Conservation (phyloP, 2,888 invertebrate species). For the Vandiemenella viatica region DNA sequence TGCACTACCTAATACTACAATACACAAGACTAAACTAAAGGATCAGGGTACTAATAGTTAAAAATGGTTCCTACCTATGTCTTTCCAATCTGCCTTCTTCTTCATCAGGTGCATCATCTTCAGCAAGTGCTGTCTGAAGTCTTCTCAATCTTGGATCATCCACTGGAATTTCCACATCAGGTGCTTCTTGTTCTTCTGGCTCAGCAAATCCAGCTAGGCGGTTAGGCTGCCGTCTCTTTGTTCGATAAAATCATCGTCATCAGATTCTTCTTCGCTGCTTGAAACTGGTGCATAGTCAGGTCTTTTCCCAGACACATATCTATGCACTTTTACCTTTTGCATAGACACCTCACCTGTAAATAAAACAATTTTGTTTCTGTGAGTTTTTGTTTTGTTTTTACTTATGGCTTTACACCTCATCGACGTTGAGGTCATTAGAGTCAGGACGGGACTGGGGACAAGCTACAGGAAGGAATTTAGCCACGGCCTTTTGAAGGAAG, state of each 20-base stretch:
- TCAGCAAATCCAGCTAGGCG: constrained; percentile 24
- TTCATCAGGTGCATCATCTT: constrained; percentile 29
- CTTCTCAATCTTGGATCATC: constrained; percentile 73
- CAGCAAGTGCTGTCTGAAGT: constrained; percentile 33
- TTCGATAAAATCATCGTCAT: constrained; percentile 74
- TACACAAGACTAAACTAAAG: no score
- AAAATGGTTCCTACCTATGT: constrained; percentile 31
- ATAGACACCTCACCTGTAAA: constrained; percentile 83
- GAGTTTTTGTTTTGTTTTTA: no score
- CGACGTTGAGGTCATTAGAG: no score
- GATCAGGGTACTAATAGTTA: no score
- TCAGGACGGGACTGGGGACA: no score
- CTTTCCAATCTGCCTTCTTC: constrained; percentile 38
- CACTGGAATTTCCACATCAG: constrained; percentile 34
- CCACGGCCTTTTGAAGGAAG: no score
- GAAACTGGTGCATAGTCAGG: constrained; percentile 86
- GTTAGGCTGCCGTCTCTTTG: no score
- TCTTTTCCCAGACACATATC: constrained; percentile 95
- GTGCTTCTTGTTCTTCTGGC: constrained; percentile 26
- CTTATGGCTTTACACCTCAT: no score
- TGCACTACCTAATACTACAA: no score
- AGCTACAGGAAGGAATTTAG: no score
- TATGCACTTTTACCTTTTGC: constrained; percentile 98
- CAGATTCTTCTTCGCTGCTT: constrained; percentile 77
- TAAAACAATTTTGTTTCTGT: no score